These are phyloP conservation scores for Decapterus maruadsi DNA, from an alignment of 2,797 vertebrate genomes.

Conservation along the genomic window DNA sequence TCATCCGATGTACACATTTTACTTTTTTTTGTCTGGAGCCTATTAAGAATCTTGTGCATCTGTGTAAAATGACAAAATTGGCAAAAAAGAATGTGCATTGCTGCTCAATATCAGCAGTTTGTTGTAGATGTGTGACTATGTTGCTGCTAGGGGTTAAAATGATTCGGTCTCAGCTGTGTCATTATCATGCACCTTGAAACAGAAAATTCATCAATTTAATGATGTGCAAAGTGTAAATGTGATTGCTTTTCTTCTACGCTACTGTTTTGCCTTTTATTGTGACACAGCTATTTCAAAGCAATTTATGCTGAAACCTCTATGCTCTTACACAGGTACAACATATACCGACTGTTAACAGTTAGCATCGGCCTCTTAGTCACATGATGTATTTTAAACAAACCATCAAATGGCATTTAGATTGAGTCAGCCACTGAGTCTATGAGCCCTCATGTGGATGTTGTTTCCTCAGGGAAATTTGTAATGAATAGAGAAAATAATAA, in stretches of 20 bases:
- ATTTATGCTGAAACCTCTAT: conserved; percentile 51
- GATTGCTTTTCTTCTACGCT: conserved; percentile 30
- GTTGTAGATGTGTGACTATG: conserved; percentile 51
- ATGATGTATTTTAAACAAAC: conserved; percentile 49
- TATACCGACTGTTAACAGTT: conserved; percentile 50
- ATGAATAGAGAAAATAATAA: conserved; percentile 62
- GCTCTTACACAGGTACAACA: conserved; percentile 72
- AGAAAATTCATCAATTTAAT: conserved; percentile 26
- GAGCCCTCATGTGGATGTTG: conserved; percentile 65
- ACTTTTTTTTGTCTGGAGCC: conserved; percentile 9
- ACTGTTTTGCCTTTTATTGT: conserved; percentile 55
- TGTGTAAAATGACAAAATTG: conserved; percentile 57
- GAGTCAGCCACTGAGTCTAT: conserved; percentile 64
- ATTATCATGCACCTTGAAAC: conserved; percentile 49
- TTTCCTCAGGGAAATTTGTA: conserved; percentile 86
- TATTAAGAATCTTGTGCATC: conserved; percentile 29
- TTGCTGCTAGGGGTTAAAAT: conserved; percentile 67
- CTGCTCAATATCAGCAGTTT: conserved; percentile 43
- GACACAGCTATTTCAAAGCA: conserved; percentile 52
- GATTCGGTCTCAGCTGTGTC: conserved; percentile 48
- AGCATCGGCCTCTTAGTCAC: conserved; percentile 40
- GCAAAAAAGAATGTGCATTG: conserved; percentile 63
- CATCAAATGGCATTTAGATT: conserved; percentile 66
- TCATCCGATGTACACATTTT: conserved; percentile 31
- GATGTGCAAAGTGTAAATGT: conserved; percentile 46